These are phyloP conservation scores for Brachionichthys hirsutus DNA, from an alignment of 2,113 vertebrate species.

Conservation along the genomic window DNA sequence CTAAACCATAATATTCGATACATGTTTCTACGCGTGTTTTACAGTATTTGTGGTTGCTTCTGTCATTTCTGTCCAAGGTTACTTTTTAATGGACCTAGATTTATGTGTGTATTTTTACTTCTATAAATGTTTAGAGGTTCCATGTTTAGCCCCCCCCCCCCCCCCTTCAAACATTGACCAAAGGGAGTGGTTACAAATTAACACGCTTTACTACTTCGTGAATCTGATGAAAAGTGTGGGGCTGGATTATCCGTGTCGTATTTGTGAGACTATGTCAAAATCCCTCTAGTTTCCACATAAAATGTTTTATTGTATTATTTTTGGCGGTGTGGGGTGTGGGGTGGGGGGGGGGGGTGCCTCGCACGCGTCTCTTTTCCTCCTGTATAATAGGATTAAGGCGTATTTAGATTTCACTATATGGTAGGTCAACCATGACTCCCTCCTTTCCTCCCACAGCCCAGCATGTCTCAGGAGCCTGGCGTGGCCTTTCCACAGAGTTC, in stretches of 20 bases:
- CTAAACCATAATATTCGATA: no score
- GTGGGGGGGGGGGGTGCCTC: background rate
- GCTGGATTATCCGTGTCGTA: background rate
- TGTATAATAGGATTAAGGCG: constrained; percentile 10
- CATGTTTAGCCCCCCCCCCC: background rate
- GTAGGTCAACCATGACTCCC: constrained; percentile 18
- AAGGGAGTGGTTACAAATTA: background rate
- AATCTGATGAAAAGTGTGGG: background rate
- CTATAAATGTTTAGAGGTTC: no score
- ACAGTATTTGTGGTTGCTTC: no score
- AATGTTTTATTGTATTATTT: no score
- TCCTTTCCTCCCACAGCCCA: constrained; percentile 73
- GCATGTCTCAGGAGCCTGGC: constrained; percentile 78
- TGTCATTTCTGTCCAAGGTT: no score
- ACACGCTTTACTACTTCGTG: background rate
- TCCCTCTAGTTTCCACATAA: no score
- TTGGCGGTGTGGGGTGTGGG: background rate
- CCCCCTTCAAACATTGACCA: background rate
- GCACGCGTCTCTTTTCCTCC: background rate
- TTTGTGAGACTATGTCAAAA: background rate
- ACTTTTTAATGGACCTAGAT: no score
- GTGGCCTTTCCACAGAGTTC: constrained; percentile 81
- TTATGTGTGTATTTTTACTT: no score
- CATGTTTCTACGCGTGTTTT: no score
- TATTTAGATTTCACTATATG: constrained; percentile 31